Evolutionary conservation across 37 sponge, comb jelly and placozoan species (phyloP), one percentile per base, ranked within the genome.

Genomic region (Axinella damicornis): DNA sequence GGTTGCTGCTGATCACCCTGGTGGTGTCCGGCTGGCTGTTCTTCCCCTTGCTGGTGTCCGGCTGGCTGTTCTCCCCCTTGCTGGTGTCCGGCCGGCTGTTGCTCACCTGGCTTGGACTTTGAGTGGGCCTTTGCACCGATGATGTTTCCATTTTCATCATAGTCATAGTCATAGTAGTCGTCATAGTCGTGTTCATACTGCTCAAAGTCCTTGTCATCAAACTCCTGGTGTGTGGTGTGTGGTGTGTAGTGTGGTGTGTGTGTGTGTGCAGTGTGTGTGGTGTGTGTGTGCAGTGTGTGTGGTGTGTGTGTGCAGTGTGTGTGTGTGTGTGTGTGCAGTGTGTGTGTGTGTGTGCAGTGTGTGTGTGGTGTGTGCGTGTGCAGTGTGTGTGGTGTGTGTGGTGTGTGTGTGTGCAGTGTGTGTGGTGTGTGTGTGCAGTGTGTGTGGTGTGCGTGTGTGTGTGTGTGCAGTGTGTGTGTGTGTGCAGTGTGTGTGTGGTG

Each of bases 101-200:
- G 53, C 53, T 46, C 54, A 22, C 19, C 54, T 46, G n/a, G n/a
- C n/a, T n/a, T n/a, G n/a, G 9, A 4, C 46, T 46, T 46, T 71
- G 57, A 15, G 54, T 2, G 27, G 33, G 71, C 5, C 46, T 55
- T 57, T 19, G 61, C 25, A 1, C 69, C 85, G 32, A 74, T 65
- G 39, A 74, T 46, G 59, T 80, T 87, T 27, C 81, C 81, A n/a
- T 80, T n/a, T 0, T 74, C 76, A 74, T 87, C 88, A 74, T 87
- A 87, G 11, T 87, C 75, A 65, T 74, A 74, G 58, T 87, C 88
- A 80, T 87, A 80, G 59, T 85, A 46, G 2, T 87, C 81, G 11
- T 78, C 79, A 57, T 74, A 79, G 52, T 71, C 65, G 30, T 86
- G 68, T 38, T 87, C 81, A 66, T 52, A 80, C 69, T 80, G 20